These are phyloP conservation scores for Platanista minor DNA, from an alignment of 2,113 vertebrate genomes.

Conservation along the genomic window DNA sequence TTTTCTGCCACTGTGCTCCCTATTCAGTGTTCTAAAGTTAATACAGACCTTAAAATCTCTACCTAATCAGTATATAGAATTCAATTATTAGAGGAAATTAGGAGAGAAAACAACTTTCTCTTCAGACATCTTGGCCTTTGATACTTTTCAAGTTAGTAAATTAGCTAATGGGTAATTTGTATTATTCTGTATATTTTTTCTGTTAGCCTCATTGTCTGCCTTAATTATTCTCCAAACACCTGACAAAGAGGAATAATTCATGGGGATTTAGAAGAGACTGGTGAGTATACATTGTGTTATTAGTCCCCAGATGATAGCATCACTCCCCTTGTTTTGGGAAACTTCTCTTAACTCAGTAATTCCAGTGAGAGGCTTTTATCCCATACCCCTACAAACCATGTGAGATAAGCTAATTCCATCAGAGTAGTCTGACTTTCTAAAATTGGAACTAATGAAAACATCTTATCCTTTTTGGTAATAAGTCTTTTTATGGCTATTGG, in stretches of 20 bases:
- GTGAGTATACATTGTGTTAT: background rate
- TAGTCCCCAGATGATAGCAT: background rate
- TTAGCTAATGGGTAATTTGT: background rate
- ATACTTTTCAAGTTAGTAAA: background rate
- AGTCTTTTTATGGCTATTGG: background rate
- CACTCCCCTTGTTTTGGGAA: background rate
- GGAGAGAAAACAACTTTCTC: background rate
- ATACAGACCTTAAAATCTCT: background rate
- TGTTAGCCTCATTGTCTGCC: background rate
- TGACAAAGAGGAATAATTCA: background rate
- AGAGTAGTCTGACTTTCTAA: background rate
- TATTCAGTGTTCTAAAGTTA: background rate
- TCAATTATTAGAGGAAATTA: constrained; percentile 2
- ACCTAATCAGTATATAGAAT: background rate
- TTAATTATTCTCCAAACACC: background rate
- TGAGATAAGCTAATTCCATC: background rate
- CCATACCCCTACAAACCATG: background rate
- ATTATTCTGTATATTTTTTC: background rate
- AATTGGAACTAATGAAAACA: background rate
- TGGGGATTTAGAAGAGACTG: background rate
- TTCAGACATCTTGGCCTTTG: background rate
- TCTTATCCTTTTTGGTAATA: background rate
- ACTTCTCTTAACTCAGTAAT: background rate
- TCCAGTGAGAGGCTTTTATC: background rate
- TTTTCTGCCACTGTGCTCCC: too few relatives aligned